Evolutionary conservation across 2,797 vertebrate genomes (phyloP).

Genomic region (Tokudaia tokunoshimensis): DNA sequence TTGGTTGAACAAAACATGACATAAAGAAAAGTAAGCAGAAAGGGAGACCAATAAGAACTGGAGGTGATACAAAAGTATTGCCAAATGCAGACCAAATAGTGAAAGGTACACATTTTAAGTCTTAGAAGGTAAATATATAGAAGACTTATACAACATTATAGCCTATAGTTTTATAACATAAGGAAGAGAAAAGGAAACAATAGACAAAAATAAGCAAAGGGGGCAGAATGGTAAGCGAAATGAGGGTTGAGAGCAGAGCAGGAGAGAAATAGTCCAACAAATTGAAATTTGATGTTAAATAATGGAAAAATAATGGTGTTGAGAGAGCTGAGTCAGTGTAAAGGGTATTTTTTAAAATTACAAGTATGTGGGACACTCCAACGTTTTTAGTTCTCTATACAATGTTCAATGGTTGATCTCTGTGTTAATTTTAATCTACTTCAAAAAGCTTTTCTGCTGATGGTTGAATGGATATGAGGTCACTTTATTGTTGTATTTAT

Average conservation of each 20-base stretch:
- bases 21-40: neutral
- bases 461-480: neutral
- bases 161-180: neutral
- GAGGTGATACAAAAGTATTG: neutral
- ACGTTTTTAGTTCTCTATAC: neutral
- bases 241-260: neutral
- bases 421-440: neutral
- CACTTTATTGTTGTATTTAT: neutral
- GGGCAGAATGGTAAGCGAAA: neutral
- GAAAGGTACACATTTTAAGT: neutral
- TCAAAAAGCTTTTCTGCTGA: neutral
- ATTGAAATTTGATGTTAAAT: neutral
- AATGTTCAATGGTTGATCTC: neutral
- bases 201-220: neutral
- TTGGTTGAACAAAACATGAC: neutral
- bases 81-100: neutral
- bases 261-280: neutral
- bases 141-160: neutral
- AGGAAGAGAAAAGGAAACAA: neutral
- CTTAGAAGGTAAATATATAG: neutral
- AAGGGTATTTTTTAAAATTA: neutral
- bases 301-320: neutral
- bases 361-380: neutral
- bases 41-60: neutral
- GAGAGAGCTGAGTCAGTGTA: neutral